Evolutionary conservation across 2,888 invertebrate species (phyloP).

Genomic region (Drosophila falleni): DNA sequence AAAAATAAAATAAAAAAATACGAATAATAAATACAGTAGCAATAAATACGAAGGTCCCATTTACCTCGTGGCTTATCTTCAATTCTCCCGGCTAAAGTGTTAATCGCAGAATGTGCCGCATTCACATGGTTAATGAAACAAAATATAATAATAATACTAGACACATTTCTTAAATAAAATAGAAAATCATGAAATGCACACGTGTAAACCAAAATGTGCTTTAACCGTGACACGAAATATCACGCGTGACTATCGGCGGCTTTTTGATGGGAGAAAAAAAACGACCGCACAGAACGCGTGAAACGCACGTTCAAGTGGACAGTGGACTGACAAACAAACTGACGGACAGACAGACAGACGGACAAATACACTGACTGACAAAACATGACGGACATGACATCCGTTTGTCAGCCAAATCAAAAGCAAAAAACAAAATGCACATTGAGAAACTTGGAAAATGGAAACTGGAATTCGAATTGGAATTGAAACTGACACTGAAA

Average conservation of each 20-base stretch:
- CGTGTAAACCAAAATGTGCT: constrained; percentile 13
- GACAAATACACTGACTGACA: constrained; percentile 7
- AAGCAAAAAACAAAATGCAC: constrained; percentile 3
- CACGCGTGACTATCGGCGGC: constrained; percentile 45
- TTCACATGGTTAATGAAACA: constrained; percentile 8
- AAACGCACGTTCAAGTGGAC: constrained; percentile 56
- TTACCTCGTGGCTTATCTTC: constrained; percentile 13
- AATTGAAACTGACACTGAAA: constrained; percentile 6
- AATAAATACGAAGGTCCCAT: constrained; percentile 2
- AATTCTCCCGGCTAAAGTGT: not conserved
- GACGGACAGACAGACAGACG: not conserved
- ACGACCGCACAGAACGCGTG: constrained; percentile 67
- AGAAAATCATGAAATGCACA: not conserved
- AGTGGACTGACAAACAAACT: not conserved
- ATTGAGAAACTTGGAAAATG: constrained; percentile 11
- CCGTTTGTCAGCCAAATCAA: constrained; percentile 60
- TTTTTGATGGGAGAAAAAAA: constrained; percentile 2
- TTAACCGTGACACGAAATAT: constrained; percentile 17
- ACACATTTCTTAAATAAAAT: not conserved
- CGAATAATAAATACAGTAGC: not conserved
- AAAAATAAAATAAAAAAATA: not conserved
- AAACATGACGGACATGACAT: constrained; percentile 65
- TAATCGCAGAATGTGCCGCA: not conserved
- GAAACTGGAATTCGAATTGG: constrained; percentile 19
- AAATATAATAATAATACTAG: constrained; percentile 1